Evolutionary conservation across 2,797 vertebrate genomes (phyloP), one percentile per base, ranked within the genome.

Genomic region (Diplodus puntazzo): DNA sequence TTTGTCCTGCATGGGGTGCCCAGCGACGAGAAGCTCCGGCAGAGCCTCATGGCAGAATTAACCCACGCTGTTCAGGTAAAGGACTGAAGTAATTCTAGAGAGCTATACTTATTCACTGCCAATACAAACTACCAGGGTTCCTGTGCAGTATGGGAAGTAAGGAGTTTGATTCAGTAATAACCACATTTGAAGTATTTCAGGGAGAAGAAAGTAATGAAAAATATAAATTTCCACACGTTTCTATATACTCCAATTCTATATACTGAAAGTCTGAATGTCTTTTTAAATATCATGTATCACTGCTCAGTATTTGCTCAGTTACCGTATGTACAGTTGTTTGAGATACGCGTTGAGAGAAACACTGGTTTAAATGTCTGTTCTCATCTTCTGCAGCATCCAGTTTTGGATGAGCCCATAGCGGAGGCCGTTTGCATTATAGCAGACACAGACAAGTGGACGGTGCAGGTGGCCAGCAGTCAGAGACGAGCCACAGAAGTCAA

Each of bases 391-490:
- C 42, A 99, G 98, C 98, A 99, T 93, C 97, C 98, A 27, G 98
- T 99, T 20, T 87, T 99, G 94, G 98, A 99, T 55, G 98, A 99
- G 91, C 98, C 98, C 18, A 98, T 99, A 43, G 98, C 98, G 3
- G 98, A 99, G 94, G 98, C 98, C 3, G 97, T 99, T 86, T 99
- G 98, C 95, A 99, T 99, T 93, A 96, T 99, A 80, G 98, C 98
- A 92, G 98, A 99, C 94, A 97, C 96, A 0, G 98, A 99, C 91
- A 98, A 97, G 78, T 99, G 98, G 98, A 97, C 97, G 0, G 98
- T 99, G 77, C 98, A 99, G 93, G 96, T 99, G 91, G 97, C 97
- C 88, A 99, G 98, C 94, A 99, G 98, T 84, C 98, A 99, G 95
- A 96, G 98, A 58, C 87, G 98, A 78, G 90, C 94, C 87, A 97